phyloP scores from a whole-genome alignment of 2,888 invertebrate species.

The Lycia hirtaria region DNA sequence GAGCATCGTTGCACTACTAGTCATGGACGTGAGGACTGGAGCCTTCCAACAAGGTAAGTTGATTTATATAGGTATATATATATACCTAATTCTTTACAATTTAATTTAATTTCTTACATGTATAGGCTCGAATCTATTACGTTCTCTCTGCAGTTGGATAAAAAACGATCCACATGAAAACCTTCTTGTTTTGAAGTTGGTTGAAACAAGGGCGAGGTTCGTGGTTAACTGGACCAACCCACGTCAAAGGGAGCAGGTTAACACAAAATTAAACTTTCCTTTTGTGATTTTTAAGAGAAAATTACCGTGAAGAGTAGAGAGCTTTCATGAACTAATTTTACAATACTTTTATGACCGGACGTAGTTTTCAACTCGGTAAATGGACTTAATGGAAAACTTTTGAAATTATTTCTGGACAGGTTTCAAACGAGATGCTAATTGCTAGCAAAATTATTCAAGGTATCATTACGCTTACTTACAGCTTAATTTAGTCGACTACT shows the following conservation, averaged over 20 bases:
- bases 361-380: slow-evolving; percentile 35
- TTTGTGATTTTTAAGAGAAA: slow-evolving; percentile 50
- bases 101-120: neutral
- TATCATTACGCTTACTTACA: too few relatives aligned
- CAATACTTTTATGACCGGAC: slow-evolving; percentile 29
- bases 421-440: slow-evolving; percentile 3
- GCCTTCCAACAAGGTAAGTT: slow-evolving; percentile 66
- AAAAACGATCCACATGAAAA: too few relatives aligned
- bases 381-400: slow-evolving; percentile 27
- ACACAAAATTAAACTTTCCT: slow-evolving; percentile 48
- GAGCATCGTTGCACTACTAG: slow-evolving; percentile 60
- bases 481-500: too few relatives aligned
- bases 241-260: slow-evolving; percentile 51
- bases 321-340: slow-evolving; percentile 30
- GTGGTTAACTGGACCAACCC: slow-evolving; percentile 38
- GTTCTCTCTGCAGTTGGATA: too few relatives aligned
- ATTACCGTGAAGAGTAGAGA: slow-evolving; percentile 52
- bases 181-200: too few relatives aligned
- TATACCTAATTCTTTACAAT: neutral
- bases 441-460: slow-evolving; percentile 5
- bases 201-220: slow-evolving; percentile 40
- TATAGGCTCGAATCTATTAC: too few relatives aligned
- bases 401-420: slow-evolving; percentile 24
- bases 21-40: slow-evolving; percentile 65
- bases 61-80: neutral